Evolutionary conservation across 1,140 invertebrate genomes (phyloP), one percentile per base, ranked within the genome.

Genomic region (Lordiphosa clarofinis): DNA sequence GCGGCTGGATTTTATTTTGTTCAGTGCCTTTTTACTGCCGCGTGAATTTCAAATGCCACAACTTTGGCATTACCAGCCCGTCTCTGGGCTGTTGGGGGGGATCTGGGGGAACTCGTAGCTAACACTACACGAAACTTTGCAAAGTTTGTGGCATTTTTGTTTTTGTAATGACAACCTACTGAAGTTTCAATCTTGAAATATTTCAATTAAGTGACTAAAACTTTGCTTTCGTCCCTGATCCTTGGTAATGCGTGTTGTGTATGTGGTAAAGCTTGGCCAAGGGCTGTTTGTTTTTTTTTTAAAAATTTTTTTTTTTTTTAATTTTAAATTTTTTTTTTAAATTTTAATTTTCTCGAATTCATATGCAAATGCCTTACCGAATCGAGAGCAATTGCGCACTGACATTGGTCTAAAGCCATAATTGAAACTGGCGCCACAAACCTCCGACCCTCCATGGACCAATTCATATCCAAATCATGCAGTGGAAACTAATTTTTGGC

Each of bases 141-240:
- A 62, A 65, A 69, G 62, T 64, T 76, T 52, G 37, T 19, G 39
- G 11, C 47, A 15, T 36, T 37, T 48, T 57, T 54, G 54, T 72
- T 78, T 64, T 69, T 65, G 71, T 75, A 82, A 75, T 81, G 67
- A 75, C 73, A 69, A 64, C 42, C 39, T 58, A 58, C 54, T 49
- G 73, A 75, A 84, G 73, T 78, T 84, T 84, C 73, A 84, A 84
- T 84, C 68, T 78, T 70, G 48, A 84, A 84, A 84, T 84, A 84
- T 84, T 84, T 84, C 73, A 76, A 82, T 82, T 82, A 82, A 82
- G 73, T 76, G 78, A 72, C 78, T 37, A 64, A 84, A 84, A 78
- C 69, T 81, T 81, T 60, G 61, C 66, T 67, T 66, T 79, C 66
- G 60, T 37, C 63, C 36, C 44, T 69, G 60, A 73, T 69, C 69